Evolutionary conservation across 2,113 vertebrate species (phyloP).

Genomic region (Eublepharis macularius): DNA sequence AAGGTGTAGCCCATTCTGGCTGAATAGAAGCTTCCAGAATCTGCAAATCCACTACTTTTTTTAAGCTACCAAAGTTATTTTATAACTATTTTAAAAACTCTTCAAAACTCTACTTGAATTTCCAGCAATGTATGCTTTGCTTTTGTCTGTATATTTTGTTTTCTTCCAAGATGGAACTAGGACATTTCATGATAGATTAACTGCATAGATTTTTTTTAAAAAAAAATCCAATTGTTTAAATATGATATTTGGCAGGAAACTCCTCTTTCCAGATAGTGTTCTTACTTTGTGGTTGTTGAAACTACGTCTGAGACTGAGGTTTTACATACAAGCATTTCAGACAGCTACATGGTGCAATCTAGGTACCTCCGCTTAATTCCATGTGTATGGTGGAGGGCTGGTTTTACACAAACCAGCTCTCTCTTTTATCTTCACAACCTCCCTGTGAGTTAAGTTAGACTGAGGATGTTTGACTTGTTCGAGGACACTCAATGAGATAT

Average conservation of each 20-base stretch:
- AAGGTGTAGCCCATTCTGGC: constrained; percentile 28
- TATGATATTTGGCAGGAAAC: no score
- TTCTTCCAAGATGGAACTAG: background rate
- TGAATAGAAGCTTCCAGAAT: constrained; percentile 46
- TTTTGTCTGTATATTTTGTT: background rate
- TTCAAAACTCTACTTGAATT: constrained; percentile 39
- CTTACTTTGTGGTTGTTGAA: no score
- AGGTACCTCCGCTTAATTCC: background rate
- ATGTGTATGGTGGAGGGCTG: background rate
- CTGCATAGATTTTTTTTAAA: no score
- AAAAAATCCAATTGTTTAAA: no score
- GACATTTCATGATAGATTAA: background rate
- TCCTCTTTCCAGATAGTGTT: no score
- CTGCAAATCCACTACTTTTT: constrained; percentile 28
- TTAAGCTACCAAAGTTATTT: constrained; percentile 34
- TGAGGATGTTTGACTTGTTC: no score
- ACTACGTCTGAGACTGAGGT: background rate
- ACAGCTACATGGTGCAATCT: background rate
- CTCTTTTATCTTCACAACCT: no score
- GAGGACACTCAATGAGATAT: no score
- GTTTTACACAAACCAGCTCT: background rate
- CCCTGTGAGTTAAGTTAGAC: no score
- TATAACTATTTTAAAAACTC: constrained; percentile 25
- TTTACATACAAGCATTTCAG: background rate
- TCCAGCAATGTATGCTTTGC: background rate